Base-by-base conservation (phyloP, 2,888 invertebrate species). In the Ophion obscuratus region DNA sequence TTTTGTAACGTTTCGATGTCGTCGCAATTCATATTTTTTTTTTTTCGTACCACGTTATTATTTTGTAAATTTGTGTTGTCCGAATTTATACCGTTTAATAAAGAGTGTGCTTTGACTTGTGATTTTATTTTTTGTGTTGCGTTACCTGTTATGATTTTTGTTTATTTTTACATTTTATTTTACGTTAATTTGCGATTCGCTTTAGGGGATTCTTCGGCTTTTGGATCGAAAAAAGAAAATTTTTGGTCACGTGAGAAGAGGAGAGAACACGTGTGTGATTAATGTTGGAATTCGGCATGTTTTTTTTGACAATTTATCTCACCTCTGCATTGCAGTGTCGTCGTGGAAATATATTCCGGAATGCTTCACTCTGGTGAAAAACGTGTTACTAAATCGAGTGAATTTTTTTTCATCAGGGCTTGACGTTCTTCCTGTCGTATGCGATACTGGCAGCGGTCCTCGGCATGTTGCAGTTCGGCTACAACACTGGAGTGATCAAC, bases 401-500 rank as follows among this genome's bases (percentile, higher is more conserved):
- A 67, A 47, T 67, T 73, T 83, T 73, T 62, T 73, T 20, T 1
- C 27, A 96, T 47, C 96, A 98, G 98, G 98, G 98, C 92, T 96
- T 98, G 92, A 98, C 98, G 92, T 97, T 98, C 95, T 98, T 98
- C 96, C 96, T 99, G 93, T 97, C 98, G 90, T 98, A 98, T 95
- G 98, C 98, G 92, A 98, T 98, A 95, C 96, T 98, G 94, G 98
- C 98, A 90, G 98, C 98, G 90, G 98, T 98, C 91, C 96, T 98
- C 93, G 98, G 98, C 84, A 98, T 98, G 98, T 95, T 99, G 93
- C 98, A 98, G 95, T 98, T 99, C 94, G 98, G 98, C 88, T 99
- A 98, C 96, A 99, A 99, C 95, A 98, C 98, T 84, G 98, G 98
- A 94, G 98, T 99, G 92, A 98, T 98, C 95, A 99, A 99, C 95